These are phyloP conservation scores for Autographa pulchrina DNA, from an alignment of 2,888 invertebrate species.

Conservation along the genomic window DNA sequence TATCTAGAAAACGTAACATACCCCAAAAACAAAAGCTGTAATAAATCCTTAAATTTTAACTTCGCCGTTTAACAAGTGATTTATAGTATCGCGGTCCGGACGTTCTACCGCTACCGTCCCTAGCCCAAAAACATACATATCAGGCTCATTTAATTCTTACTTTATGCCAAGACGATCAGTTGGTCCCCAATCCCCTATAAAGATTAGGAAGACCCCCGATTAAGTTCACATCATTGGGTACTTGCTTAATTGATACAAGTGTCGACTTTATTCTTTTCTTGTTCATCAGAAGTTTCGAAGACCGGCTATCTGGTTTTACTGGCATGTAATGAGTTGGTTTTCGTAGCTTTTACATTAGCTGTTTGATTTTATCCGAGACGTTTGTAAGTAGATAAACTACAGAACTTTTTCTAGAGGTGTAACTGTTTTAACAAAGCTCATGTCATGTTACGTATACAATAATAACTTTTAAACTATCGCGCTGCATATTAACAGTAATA, in stretches of 20 bases:
- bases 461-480: no score
- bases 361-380: background rate
- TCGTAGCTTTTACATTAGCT: background rate
- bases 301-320: background rate
- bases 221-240: conserved; percentile 38
- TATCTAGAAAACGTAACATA: conserved; percentile 1
- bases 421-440: no score
- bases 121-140: conserved; percentile 42
- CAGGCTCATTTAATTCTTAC: conserved; percentile 31
- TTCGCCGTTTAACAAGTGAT: conserved; percentile 39
- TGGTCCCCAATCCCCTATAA: conserved; percentile 27
- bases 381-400: no score
- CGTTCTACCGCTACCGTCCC: conserved; percentile 17
- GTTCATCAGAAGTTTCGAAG: background rate
- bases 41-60: conserved; percentile 44
- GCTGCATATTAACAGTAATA: no score
- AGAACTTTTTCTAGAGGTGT: no score
- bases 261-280: conserved; percentile 16
- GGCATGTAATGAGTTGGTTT: background rate
- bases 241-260: conserved; percentile 44
- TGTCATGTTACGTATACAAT: no score
- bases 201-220: conserved; percentile 31
- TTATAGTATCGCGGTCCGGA: conserved; percentile 28
- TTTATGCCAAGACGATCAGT: conserved; percentile 35
- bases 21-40: conserved; percentile 31